Conservation (phyloP, 2,797 vertebrate genomes). For the Petrocephalus schoutedeni region DNA sequence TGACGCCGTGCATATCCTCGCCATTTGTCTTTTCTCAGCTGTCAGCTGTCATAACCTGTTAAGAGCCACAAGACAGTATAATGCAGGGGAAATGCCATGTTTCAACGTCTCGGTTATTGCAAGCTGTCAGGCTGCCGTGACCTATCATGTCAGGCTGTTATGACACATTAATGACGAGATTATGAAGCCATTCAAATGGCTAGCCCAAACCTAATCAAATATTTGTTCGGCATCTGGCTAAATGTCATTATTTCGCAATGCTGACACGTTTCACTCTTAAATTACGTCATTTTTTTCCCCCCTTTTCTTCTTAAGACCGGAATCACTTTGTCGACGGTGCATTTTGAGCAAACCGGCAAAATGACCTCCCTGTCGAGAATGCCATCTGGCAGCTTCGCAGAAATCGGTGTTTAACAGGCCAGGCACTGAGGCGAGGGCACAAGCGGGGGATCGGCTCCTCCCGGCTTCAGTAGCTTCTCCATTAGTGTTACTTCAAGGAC, state of each 20-base stretch:
- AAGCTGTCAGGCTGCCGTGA: background rate
- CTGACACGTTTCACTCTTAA: background rate
- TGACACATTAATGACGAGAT: background rate
- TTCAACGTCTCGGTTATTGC: background rate
- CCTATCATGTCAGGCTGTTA: background rate
- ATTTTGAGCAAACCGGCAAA: background rate
- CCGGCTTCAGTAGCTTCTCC: background rate
- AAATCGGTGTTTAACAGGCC: background rate
- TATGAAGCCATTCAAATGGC: background rate
- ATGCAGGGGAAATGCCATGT: background rate
- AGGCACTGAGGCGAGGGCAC: background rate
- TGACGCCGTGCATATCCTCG: background rate
- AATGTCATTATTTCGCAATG: background rate
- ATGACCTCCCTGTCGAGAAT: background rate
- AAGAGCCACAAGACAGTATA: slow-evolving; percentile 4
- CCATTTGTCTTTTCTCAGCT: background rate
- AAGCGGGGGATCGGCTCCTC: background rate
- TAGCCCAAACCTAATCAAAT: background rate
- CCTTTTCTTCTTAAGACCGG: background rate
- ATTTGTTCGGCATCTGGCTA: background rate
- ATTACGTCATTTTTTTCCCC: background rate
- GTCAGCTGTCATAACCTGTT: slow-evolving; percentile 8
- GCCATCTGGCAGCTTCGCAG: background rate
- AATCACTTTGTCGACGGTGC: background rate
- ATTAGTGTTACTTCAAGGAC: background rate